A percentile compares a stretch with the other conserved stretches of the same genome.
phyloP scores from a whole-genome alignment of 1,140 invertebrate species.

The Adelges cooleyi region DNA sequence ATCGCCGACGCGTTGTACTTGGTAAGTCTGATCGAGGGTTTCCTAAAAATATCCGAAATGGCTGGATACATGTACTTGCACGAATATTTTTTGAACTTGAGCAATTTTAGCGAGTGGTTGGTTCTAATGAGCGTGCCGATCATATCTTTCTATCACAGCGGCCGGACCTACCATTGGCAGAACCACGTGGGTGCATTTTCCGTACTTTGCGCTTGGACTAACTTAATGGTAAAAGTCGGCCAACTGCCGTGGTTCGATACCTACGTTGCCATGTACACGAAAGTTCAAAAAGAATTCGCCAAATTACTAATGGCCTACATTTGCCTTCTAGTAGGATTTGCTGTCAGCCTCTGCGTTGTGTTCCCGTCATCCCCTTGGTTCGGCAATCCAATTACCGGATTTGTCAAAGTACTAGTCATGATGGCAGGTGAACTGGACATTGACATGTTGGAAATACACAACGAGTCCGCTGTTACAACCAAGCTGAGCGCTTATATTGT shows the following conservation, averaged over 20 bases:
- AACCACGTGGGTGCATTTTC: slow-evolving; percentile 68
- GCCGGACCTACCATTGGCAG: slow-evolving; percentile 68
- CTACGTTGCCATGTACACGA: slow-evolving; percentile 77
- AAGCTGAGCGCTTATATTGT: slow-evolving; percentile 9
- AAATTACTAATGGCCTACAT: slow-evolving; percentile 71
- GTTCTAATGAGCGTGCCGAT: slow-evolving; percentile 68
- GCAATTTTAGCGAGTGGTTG: slow-evolving; percentile 74
- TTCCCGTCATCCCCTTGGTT: slow-evolving; percentile 68
- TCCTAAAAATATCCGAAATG: slow-evolving; percentile 64
- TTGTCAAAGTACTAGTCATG: slow-evolving; percentile 75
- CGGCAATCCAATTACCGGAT: slow-evolving; percentile 61
- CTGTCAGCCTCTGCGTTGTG: slow-evolving; percentile 73
- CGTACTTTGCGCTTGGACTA: slow-evolving; percentile 73
- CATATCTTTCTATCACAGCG: slow-evolving; percentile 61
- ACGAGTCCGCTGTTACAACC: not conserved
- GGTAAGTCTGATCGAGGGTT: slow-evolving; percentile 60
- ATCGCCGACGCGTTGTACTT: slow-evolving; percentile 58
- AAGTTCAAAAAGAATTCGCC: slow-evolving; percentile 70
- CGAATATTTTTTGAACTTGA: slow-evolving; percentile 65
- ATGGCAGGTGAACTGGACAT: slow-evolving; percentile 77
- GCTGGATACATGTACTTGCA: slow-evolving; percentile 59
- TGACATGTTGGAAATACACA: slow-evolving; percentile 39
- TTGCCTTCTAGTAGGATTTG: slow-evolving; percentile 70
- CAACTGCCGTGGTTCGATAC: slow-evolving; percentile 72
- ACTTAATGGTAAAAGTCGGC: slow-evolving; percentile 76